Evolutionary conservation across 2,113 vertebrate genomes (phyloP).

Genomic region (Hyperopisus bebe): DNA sequence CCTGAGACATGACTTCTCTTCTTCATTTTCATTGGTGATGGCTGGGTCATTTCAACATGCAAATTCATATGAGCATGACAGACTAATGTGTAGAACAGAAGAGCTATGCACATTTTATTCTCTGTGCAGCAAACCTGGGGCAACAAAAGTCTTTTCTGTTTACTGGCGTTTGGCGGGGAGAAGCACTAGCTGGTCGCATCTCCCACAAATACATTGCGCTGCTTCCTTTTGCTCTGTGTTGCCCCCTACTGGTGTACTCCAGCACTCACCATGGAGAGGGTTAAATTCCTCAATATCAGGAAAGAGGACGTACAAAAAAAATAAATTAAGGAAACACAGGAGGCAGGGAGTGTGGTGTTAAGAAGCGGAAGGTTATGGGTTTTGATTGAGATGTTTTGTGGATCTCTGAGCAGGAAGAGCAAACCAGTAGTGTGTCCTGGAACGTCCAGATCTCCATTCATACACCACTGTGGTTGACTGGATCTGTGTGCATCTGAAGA

Average conservation of each 20-base stretch:
- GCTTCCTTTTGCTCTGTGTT: not conserved
- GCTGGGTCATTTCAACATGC: not conserved
- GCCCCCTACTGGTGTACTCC: too few species aligned
- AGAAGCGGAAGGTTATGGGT: not conserved
- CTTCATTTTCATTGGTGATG: not conserved
- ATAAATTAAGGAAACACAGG: not conserved
- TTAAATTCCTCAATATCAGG: not conserved
- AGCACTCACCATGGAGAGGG: not conserved
- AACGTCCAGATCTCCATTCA: not conserved
- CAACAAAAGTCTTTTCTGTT: not conserved
- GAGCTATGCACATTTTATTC: not conserved
- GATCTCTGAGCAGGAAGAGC: not conserved
- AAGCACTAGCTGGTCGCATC: not conserved
- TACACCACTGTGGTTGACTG: not conserved
- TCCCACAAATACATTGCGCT: not conserved
- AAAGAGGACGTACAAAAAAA: not conserved
- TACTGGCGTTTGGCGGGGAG: not conserved
- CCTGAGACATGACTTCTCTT: not conserved
- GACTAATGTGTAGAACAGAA: not conserved
- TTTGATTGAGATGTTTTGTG: not conserved
- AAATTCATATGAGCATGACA: not conserved
- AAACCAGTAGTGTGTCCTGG: not conserved
- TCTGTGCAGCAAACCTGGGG: not conserved
- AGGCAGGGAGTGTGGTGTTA: not conserved
- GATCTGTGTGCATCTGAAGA: not conserved